Base-by-base conservation (phyloP, 2,797 vertebrate species). In the Diglossa cyanea region DNA sequence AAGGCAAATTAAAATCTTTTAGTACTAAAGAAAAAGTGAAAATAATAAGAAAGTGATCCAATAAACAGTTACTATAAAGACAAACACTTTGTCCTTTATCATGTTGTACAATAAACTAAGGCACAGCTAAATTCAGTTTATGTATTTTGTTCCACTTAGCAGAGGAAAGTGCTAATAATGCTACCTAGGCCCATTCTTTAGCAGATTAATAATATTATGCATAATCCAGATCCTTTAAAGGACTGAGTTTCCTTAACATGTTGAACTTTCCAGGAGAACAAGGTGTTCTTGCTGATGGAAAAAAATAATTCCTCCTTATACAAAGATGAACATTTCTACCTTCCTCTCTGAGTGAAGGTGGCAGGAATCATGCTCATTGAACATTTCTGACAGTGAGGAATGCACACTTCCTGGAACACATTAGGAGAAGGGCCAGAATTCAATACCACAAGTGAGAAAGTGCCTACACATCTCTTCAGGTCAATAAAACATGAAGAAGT, bases 361-460 rank as follows among this genome's bases (percentile, higher is more conserved):
- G 31, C 65, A 87, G 86, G n/a, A 93, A 89, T 89, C 45, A 47
- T 37, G 55, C 37, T 87, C 4, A 4, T 15, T 88, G 84, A 85
- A 48, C 58, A 62, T 61, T 92, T 87, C 57, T 88, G 73, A 83
- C 1, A 11, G 28, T 72, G 86, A 92, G 82, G 40, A 95, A 96
- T 83, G 61, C n/a, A 55, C 1, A 9, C 37, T 96, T 91, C 72
- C 82, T 86, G 72, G 72, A 91, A 83, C 44, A 90, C 21, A 47
- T 90, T 74, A 93, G 70, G 44, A 95, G 61, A 67, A 86, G 58
- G 48, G 72, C 70, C 68, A 91, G 42, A 73, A 95, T 93, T 93
- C 75, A 90, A 63, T 91, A 78, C 19, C 21, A 26, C 30, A 53
- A 37, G 25, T 65, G 74, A 87, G 86, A 89, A 95, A 88, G 37